These are phyloP conservation scores for Parnassius apollo DNA, from an alignment of 2,888 invertebrate genomes.

Conservation along the genomic window DNA sequence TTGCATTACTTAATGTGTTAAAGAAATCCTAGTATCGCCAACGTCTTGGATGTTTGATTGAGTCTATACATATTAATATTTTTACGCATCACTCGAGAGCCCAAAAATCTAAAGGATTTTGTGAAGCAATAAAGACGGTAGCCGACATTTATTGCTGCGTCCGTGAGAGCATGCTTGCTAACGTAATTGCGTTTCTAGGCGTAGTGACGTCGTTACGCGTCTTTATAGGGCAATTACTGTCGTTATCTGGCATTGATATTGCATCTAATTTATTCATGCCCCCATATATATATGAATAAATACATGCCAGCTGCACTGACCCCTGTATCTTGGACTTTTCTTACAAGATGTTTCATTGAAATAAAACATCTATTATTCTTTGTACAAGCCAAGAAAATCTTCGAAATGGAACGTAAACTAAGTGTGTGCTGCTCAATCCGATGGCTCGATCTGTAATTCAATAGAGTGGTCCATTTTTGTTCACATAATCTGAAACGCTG, in stretches of 20 bases:
- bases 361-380: slow-evolving; percentile 49
- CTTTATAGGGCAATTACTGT: slow-evolving; percentile 78
- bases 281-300: slow-evolving; percentile 64
- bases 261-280: slow-evolving; percentile 74
- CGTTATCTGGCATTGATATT: slow-evolving; percentile 79
- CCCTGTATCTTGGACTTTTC: slow-evolving; percentile 46
- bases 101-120: slow-evolving; percentile 57
- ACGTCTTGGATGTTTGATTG: neutral
- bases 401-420: slow-evolving; percentile 38
- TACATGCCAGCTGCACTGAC: slow-evolving; percentile 60
- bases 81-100: slow-evolving; percentile 31
- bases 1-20: neutral
- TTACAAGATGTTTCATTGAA: slow-evolving; percentile 46
- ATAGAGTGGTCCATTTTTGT: slow-evolving; percentile 42
- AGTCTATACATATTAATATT: slow-evolving; percentile 33
- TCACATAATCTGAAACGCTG: neutral
- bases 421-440: slow-evolving; percentile 39
- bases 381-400: slow-evolving; percentile 34
- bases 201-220: slow-evolving; percentile 72
- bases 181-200: slow-evolving; percentile 73
- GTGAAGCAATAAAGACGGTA: slow-evolving; percentile 57
- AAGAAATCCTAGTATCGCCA: neutral
- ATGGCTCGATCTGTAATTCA: slow-evolving; percentile 33
- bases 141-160: slow-evolving; percentile 60
- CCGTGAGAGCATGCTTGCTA: slow-evolving; percentile 67